Base-by-base conservation (phyloP, 35 echinoderm and acorn worm species). In the Lytechinus pictus region DNA sequence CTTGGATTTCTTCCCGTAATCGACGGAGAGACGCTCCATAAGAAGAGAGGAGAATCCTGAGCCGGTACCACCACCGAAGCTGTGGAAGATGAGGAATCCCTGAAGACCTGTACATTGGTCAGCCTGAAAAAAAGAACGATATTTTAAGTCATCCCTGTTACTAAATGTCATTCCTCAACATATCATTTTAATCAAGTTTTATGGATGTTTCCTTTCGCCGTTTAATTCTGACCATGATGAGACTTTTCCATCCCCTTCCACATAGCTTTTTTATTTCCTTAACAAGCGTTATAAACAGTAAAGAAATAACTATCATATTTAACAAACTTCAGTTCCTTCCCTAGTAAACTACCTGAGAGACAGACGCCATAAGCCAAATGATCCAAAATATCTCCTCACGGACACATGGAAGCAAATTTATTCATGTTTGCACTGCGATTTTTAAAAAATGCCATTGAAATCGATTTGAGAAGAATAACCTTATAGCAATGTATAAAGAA, bases 31-130 rank as follows among this genome's bases (percentile, higher is more conserved):
- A 57, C 88, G 88, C 16, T 96, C 96, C 86, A 94, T 86, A 13
- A 96, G 79, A 10, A 96, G 93, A 9, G 96, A 94, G 61, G 96
- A 79, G 93, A 96, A 96, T 10, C 96, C 96, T n/a, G 96, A 96
- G 19, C 96, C 96, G 86, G 96, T 96, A 3, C 96, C 96, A 55
- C 96, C 96, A 58, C 95, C 95, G 54, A 96, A 96, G 96, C 96
- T 96, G 96, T 96, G 96, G 66, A 96, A 96, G 86, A 96, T 96
- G 86, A 96, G 93, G 96, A 96, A 96, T 87, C 96, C 96, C 93
- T 96, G 96, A 44, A 96, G 95, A 86, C 96, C 96, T 24, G 86
- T 88, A 66, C 95, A 96, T 53, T 87, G 86, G 44, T 96, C 96
- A 52, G 96, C 95, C 88, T 90, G 16, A 8, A 52, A 27, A 52